These are phyloP conservation scores for Panulirus ornatus DNA, from an alignment of 1,140 invertebrate genomes.

Conservation along the genomic window DNA sequence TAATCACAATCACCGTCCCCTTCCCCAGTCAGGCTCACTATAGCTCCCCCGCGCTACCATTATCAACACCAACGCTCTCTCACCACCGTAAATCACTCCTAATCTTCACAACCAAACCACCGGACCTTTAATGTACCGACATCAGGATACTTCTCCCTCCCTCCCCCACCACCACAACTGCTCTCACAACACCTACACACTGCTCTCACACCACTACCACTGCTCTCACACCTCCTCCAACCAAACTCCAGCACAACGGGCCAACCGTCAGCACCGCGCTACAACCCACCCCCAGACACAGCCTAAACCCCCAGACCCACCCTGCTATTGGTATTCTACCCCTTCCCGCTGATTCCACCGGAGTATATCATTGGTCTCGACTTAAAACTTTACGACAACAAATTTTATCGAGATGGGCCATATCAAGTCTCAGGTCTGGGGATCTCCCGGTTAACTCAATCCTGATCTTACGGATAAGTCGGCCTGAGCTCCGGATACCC, in stretches of 20 bases:
- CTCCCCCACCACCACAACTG: background rate
- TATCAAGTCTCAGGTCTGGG: slow-evolving; percentile 27
- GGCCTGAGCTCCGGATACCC: slow-evolving; percentile 6
- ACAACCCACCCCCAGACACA: background rate
- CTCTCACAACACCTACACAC: background rate
- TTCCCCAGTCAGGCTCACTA: too few species aligned
- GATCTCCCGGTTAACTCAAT: slow-evolving; percentile 63
- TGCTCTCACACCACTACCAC: background rate
- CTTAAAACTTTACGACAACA: slow-evolving; percentile 71
- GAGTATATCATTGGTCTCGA: slow-evolving; percentile 65
- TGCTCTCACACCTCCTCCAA: background rate
- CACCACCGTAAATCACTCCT: too few species aligned
- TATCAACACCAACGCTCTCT: too few species aligned
- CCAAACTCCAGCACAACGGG: background rate
- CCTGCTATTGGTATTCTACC: slow-evolving; percentile 40
- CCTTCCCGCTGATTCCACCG: slow-evolving; percentile 24
- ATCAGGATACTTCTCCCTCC: too few species aligned
- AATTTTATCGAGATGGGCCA: slow-evolving; percentile 65
- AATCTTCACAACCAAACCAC: too few species aligned
- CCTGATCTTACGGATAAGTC: slow-evolving; percentile 65
- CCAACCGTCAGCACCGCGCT: background rate
- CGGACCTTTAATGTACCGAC: too few species aligned
- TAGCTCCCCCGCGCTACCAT: too few species aligned
- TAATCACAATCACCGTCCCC: too few species aligned
- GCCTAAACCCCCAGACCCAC: background rate